Evolutionary conservation across 1,140 invertebrate species (phyloP).

Genomic region (Andricus grossulariae): DNA sequence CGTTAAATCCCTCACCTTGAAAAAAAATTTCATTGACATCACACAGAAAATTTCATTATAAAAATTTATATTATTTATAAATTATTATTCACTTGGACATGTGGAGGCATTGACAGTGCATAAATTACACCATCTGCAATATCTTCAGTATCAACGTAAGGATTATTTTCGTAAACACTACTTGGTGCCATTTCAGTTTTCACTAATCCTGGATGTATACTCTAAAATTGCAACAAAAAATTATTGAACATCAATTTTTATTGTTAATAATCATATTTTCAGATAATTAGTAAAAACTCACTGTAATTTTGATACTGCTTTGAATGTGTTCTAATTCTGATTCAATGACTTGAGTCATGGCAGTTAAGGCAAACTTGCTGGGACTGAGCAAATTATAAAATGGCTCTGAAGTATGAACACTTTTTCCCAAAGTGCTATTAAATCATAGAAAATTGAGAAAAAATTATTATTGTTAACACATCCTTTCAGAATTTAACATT

Average conservation of each 20-base stretch:
- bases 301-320: conserved; percentile 81
- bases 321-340: conserved; percentile 79
- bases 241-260: neutral
- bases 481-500: no score
- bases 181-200: conserved; percentile 73
- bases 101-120: conserved; percentile 39
- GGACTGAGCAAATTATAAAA: conserved; percentile 77
- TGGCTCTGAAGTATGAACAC: conserved; percentile 58
- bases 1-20: neutral
- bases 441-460: no score
- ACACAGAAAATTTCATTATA: no score
- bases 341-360: conserved; percentile 79
- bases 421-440: conserved; percentile 62
- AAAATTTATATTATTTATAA: neutral
- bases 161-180: conserved; percentile 9
- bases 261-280: no score
- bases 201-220: conserved; percentile 77
- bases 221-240: conserved; percentile 8
- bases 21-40: neutral
- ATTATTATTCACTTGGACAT: conserved; percentile 36
- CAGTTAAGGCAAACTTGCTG: conserved; percentile 83
- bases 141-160: conserved; percentile 39
- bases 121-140: conserved; percentile 12
- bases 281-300: conserved; percentile 65
- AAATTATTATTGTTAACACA: no score